Conservation (phyloP, 1,140 invertebrate genomes). For the Paraescarpia echinospica region DNA sequence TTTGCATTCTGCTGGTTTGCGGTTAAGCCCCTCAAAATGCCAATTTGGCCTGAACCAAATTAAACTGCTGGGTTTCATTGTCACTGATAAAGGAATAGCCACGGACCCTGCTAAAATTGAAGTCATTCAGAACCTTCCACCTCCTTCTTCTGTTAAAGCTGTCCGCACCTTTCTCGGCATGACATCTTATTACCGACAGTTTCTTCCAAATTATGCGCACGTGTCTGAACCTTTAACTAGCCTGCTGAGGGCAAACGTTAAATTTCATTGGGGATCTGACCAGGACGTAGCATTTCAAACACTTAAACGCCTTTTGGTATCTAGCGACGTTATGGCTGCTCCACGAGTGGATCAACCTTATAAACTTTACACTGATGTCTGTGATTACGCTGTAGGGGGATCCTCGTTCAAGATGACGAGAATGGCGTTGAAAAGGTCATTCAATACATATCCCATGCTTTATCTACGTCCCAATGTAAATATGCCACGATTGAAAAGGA, state of each 20-base stretch:
- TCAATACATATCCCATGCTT: slow-evolving; percentile 33
- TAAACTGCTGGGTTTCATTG: slow-evolving; percentile 51
- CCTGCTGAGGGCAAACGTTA: slow-evolving; percentile 16
- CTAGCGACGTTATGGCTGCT: no score
- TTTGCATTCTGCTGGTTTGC: slow-evolving; percentile 52
- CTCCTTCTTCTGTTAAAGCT: slow-evolving; percentile 25
- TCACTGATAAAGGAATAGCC: slow-evolving; percentile 28
- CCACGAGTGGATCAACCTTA: background rate
- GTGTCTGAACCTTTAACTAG: background rate
- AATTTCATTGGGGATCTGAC: background rate
- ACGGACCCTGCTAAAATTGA: slow-evolving; percentile 30
- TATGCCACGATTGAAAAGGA: slow-evolving; percentile 41
- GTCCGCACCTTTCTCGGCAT: slow-evolving; percentile 31
- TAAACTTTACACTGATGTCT: slow-evolving; percentile 12
- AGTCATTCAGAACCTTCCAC: slow-evolving; percentile 17
- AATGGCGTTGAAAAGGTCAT: slow-evolving; percentile 30
- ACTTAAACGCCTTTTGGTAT: background rate
- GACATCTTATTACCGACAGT: slow-evolving; percentile 27
- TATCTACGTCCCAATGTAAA: slow-evolving; percentile 31
- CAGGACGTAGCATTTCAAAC: background rate
- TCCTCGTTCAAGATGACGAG: slow-evolving; percentile 7
- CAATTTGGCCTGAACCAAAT: slow-evolving; percentile 39
- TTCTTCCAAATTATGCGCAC: slow-evolving; percentile 18
- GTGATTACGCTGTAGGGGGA: no score
- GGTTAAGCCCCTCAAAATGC: slow-evolving; percentile 57